Base-by-base conservation (phyloP, 2,888 invertebrate genomes). In the Lampropteryx suffumata region DNA sequence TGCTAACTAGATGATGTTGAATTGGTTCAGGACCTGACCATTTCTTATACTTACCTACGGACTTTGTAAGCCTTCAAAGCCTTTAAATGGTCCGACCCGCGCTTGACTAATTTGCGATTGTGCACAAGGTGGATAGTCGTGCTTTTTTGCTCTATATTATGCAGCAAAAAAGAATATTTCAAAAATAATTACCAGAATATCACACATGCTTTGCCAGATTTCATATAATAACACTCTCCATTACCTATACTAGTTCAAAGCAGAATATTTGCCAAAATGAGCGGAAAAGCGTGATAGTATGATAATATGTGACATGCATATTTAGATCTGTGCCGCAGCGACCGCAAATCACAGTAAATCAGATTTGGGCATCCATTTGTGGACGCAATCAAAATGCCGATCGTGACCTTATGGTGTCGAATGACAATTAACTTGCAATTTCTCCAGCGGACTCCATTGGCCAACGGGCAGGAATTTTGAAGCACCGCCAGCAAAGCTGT, bases 271-370 rank as follows among this genome's bases (percentile, higher is more conserved):
- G 26, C 11, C 14, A 30, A 30, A 46, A 46, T 36, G 33, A 37
- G 49, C 28, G 49, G 33, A 50, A 41, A 56, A 43, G 41, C 35
- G 50, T 43, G 34, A 37, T 45, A 41, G 29, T 50, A 50, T 45
- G 48, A 45, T 50, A 49, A 55, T 46, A 46, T 50, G 55, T 58
- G 61, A 60, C 57, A 44, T 48, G 54, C 51, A 62, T 61, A 60
- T 69, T 71, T 63, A 53, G 58, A 45, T 52, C 32, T 1, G 39
- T 40, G 21, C 35, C 35, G 47, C 53, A 55, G 55, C 59, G 50
- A 49, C 67, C 67, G 63, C 71, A 75, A 75, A 74, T 68, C 65
- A 66, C 58, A 59, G 65, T 58, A 64, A 73, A 71, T 70, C 71
- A 64, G 61, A 67, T 73, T 68, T 59, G 59, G 49, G 44, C 61